These are phyloP conservation scores for Oncorhynchus masou DNA, from an alignment of 2,113 vertebrate species.

Conservation along the genomic window DNA sequence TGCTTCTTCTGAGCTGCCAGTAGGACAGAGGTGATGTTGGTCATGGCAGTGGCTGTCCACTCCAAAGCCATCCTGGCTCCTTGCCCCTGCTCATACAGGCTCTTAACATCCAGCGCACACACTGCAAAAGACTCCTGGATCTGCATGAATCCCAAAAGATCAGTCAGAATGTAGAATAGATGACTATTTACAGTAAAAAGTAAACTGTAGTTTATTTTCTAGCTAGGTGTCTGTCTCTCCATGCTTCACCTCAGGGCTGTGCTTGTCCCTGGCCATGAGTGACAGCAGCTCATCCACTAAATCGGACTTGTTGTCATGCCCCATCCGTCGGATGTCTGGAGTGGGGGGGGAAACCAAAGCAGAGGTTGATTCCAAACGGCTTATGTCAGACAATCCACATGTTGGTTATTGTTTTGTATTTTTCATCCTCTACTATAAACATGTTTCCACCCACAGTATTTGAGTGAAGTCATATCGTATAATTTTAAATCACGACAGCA, in stretches of 20 bases:
- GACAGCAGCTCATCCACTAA: constrained; percentile 80
- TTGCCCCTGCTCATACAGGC: constrained; percentile 45
- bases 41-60: constrained; percentile 71
- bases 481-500: no score
- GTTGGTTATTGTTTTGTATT: not conserved
- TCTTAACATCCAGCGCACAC: constrained; percentile 82
- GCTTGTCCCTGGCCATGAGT: constrained; percentile 87
- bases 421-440: not conserved
- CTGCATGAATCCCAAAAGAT: constrained; percentile 57
- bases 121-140: constrained; percentile 80
- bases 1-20: constrained; percentile 74
- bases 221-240: not conserved
- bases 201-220: no score
- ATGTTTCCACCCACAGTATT: no score
- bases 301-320: constrained; percentile 63
- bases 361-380: not conserved
- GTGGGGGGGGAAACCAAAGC: not conserved
- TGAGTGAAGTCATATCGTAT: no score
- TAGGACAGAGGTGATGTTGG: constrained; percentile 69
- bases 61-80: constrained; percentile 13
- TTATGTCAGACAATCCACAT: no score
- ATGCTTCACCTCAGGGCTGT: constrained; percentile 78
- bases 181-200: not conserved
- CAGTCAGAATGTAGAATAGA: not conserved
- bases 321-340: constrained; percentile 78